Percentiles rank a stretch among this genome's conserved stretches.
Evolutionary conservation across 2,113 vertebrate genomes (phyloP).

Genomic region (Elgaria multicarinata): DNA sequence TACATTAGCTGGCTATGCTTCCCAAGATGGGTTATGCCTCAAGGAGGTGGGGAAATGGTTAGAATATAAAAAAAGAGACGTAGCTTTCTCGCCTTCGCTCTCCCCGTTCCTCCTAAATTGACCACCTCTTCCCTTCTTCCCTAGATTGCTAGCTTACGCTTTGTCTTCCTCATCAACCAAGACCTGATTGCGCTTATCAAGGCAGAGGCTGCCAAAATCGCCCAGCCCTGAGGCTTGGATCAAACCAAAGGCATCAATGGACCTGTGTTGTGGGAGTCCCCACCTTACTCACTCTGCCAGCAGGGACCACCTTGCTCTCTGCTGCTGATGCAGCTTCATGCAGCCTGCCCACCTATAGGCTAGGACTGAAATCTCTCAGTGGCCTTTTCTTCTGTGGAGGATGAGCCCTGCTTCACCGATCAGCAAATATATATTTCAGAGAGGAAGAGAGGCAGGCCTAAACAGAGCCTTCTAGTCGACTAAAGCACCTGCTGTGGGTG

Average conservation of each 20-base stretch:
- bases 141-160: conserved; percentile 93
- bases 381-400: background rate
- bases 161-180: conserved; percentile 96
- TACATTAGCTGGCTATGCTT: background rate
- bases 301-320: background rate
- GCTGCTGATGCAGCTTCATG: background rate
- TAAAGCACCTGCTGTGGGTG: background rate
- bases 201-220: conserved; percentile 94
- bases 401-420: background rate
- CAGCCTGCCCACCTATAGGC: background rate
- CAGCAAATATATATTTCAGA: too few relatives aligned
- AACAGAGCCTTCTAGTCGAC: background rate
- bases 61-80: too few relatives aligned
- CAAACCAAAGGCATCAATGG: background rate
- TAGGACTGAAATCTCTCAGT: background rate
- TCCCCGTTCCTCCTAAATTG: background rate
- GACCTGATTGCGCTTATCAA: conserved; percentile 95
- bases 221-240: conserved; percentile 62
- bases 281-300: background rate
- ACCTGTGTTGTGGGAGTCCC: background rate
- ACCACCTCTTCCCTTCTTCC: background rate
- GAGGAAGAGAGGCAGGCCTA: background rate
- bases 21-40: background rate
- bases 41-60: background rate
- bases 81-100: background rate